These are phyloP conservation scores for Bombyx mandarina DNA, from an alignment of 1,140 invertebrate genomes.

Conservation along the genomic window DNA sequence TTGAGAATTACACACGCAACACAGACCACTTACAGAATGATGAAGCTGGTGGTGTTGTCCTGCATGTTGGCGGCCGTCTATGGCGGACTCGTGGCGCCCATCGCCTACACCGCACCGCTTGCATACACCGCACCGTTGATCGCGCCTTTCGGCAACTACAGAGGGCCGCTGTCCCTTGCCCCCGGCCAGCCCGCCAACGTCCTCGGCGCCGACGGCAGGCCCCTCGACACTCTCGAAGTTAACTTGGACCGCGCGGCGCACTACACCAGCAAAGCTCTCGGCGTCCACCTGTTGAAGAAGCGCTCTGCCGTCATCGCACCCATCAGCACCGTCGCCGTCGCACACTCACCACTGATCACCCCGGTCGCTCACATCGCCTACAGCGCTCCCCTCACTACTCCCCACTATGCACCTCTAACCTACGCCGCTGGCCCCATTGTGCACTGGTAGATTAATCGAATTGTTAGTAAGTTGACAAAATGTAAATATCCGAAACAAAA, in stretches of 20 bases:
- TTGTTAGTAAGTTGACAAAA: no score
- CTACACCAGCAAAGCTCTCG: conserved; percentile 35
- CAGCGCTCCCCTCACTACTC: conserved; percentile 17
- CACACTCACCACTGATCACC: conserved; percentile 18
- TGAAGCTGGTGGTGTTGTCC: conserved; percentile 73
- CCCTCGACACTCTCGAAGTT: conserved; percentile 57
- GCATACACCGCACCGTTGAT: conserved; percentile 17
- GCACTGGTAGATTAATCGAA: neutral
- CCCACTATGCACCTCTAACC: neutral
- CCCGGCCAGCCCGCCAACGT: conserved; percentile 52
- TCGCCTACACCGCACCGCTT: conserved; percentile 19
- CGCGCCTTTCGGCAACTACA: conserved; percentile 34
- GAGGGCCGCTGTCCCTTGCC: conserved; percentile 47
- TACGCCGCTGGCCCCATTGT: conserved; percentile 3
- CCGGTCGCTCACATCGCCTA: conserved; percentile 19
- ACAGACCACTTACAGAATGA: conserved; percentile 61
- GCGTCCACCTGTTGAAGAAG: conserved; percentile 17
- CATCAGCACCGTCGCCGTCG: conserved; percentile 11
- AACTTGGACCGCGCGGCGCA: conserved; percentile 62
- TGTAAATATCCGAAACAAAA: no score
- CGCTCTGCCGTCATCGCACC: conserved; percentile 23
- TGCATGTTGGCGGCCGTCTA: conserved; percentile 62
- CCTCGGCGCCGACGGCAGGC: conserved; percentile 41
- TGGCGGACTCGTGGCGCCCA: conserved; percentile 36
- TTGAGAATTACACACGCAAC: conserved; percentile 31